Percentiles rank a stretch among this genome's conserved stretches.
These are phyloP conservation scores for Agrenia bidenticulata DNA, from an alignment of 2,888 invertebrate genomes.

Conservation along the genomic window DNA sequence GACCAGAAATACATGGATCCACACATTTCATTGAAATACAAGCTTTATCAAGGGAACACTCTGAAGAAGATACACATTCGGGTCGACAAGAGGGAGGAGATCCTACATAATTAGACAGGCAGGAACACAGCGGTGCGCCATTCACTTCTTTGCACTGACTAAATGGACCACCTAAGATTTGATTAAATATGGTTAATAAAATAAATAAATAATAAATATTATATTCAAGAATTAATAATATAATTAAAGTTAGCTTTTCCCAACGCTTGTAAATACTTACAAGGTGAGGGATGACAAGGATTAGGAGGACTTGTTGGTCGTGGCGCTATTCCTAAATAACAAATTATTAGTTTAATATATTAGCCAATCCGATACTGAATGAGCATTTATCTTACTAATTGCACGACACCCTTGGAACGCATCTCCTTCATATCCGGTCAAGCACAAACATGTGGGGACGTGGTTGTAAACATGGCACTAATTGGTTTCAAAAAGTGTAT, in stretches of 20 bases:
- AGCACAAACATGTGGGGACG: constrained; percentile 76
- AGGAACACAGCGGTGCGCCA: constrained; percentile 64
- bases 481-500: no score
- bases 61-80: constrained; percentile 54
- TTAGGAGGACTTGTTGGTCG: constrained; percentile 53
- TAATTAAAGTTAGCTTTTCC: no score
- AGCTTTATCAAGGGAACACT: constrained; percentile 54
- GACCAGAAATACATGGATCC: constrained; percentile 81
- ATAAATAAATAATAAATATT: background rate
- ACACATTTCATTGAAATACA: constrained; percentile 55
- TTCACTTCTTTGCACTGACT: constrained; percentile 66
- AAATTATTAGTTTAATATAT: no score
- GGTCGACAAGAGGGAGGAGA: constrained; percentile 67
- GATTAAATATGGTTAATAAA: constrained; percentile 60
- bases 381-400: constrained; percentile 43
- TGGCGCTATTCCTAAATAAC: constrained; percentile 18
- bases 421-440: constrained; percentile 74
- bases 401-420: constrained; percentile 72
- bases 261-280: constrained; percentile 74
- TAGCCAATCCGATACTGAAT: no score
- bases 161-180: constrained; percentile 75
- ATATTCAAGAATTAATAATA: no score
- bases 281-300: constrained; percentile 73
- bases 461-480: constrained; percentile 81
- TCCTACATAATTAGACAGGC: constrained; percentile 57